These are phyloP conservation scores for Drosophila neocordata DNA, from an alignment of 1,140 invertebrate species.

Conservation along the genomic window DNA sequence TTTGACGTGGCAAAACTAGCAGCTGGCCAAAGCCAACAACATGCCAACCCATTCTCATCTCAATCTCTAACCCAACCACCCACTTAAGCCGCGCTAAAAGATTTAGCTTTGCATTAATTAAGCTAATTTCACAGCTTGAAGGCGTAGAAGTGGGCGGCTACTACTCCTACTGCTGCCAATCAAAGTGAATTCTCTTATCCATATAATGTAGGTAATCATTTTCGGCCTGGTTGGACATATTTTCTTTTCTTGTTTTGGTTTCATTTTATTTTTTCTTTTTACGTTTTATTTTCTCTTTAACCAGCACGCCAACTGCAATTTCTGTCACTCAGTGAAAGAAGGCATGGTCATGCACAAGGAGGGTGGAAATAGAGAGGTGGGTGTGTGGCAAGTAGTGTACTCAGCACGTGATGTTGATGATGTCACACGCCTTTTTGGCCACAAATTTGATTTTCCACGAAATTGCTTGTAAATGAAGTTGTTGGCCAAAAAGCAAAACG, in stretches of 20 bases:
- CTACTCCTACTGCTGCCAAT: constrained; percentile 28
- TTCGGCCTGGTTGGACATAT: constrained; percentile 13
- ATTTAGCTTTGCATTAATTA: constrained; percentile 75
- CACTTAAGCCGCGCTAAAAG: constrained; percentile 65
- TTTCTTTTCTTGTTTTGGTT: constrained; percentile 20
- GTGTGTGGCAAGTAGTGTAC: constrained; percentile 45
- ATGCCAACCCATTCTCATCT: too few species aligned
- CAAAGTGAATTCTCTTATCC: constrained; percentile 35
- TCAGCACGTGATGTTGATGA: constrained; percentile 67
- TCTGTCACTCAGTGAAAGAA: constrained; percentile 49
- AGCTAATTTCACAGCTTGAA: constrained; percentile 54
- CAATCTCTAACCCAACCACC: not conserved
- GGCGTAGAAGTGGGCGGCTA: not conserved
- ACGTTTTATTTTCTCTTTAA: constrained; percentile 16
- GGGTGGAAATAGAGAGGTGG: too few species aligned
- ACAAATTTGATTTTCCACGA: constrained; percentile 63
- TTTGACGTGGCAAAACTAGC: constrained; percentile 20
- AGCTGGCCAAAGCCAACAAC: not conserved
- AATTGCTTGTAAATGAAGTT: constrained; percentile 66
- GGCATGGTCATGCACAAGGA: constrained; percentile 31
- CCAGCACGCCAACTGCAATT: constrained; percentile 56
- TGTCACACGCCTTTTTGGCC: constrained; percentile 58
- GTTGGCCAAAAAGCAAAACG: constrained; percentile 34
- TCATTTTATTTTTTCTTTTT: too few species aligned
- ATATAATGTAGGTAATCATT: constrained; percentile 60